Conservation (phyloP, 2,113 vertebrate species). For the Anolis sagrei region DNA sequence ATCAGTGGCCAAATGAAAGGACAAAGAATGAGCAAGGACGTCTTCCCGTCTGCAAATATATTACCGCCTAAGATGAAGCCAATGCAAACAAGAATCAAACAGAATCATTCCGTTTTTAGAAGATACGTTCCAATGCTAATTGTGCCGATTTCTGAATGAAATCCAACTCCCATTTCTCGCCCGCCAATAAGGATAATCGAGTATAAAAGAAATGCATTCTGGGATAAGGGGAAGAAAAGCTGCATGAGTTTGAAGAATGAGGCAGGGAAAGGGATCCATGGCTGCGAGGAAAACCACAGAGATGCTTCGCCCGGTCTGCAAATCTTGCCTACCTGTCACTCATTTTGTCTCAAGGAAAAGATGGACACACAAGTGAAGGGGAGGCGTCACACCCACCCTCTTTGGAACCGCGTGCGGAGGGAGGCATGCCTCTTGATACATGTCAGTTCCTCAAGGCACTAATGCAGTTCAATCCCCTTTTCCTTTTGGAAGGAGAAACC, state of each 20-base stretch:
- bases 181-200: slow-evolving; percentile 35
- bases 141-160: neutral
- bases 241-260: slow-evolving; percentile 18
- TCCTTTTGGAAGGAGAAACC: neutral
- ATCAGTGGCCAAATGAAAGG: slow-evolving; percentile 28
- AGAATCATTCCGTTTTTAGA: neutral
- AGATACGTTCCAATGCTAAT: neutral
- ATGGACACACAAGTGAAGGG: accelerated
- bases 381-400: neutral
- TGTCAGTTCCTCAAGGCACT: neutral
- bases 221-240: accelerated
- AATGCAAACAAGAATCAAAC: neutral
- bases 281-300: slow-evolving; percentile 57
- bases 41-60: neutral
- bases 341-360: slow-evolving; percentile 54
- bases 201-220: slow-evolving; percentile 42
- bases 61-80: neutral
- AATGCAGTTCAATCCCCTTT: neutral
- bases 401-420: no score
- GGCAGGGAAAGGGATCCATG: slow-evolving; percentile 28
- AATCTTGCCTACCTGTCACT: slow-evolving; percentile 44
- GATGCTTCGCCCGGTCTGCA: slow-evolving; percentile 41
- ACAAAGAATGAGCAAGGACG: neutral
- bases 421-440: no score
- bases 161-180: neutral